A percentile compares a stretch with the other conserved stretches of the same genome.
phyloP scores from a whole-genome alignment of 2,113 vertebrate species.

The Sprattus sprattus region DNA sequence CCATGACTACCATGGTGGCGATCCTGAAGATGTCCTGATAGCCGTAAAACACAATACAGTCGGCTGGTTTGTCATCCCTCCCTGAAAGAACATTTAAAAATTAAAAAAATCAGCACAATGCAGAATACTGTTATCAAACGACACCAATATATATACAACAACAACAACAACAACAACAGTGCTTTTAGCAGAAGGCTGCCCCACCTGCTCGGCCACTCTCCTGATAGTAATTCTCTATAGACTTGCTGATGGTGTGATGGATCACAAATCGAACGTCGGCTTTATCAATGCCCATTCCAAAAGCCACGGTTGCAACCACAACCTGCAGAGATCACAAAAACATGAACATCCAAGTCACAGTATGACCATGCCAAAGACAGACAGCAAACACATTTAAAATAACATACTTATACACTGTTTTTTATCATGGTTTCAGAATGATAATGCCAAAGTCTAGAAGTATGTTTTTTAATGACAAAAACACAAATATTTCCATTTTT shows the following conservation, averaged over 20 bases:
- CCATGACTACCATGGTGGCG: conserved; percentile 98
- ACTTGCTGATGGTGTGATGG: conserved; percentile 97
- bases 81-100: conserved; percentile 66
- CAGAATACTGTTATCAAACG: no score
- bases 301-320: conserved; percentile 95
- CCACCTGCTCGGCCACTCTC: conserved; percentile 96
- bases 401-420: no score
- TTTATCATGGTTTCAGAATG: no score
- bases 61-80: conserved; percentile 85
- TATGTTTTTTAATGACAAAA: no score
- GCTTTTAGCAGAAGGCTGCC: not conserved
- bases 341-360: not conserved
- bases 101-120: not conserved
- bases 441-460: no score
- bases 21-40: conserved; percentile 93
- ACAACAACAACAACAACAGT: not conserved
- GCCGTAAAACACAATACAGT: conserved; percentile 91
- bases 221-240: conserved; percentile 98
- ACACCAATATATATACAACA: not conserved
- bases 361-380: no score
- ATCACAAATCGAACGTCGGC: conserved; percentile 93
- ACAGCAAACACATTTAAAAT: no score
- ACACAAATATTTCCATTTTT: no score
- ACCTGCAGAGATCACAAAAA: conserved; percentile 68
- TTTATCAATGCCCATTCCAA: conserved; percentile 98